Percentiles rank a stretch among this genome's conserved stretches.
These are phyloP conservation scores for Phragmatobia fuliginosa DNA, from an alignment of 2,888 invertebrate genomes.

Conservation along the genomic window DNA sequence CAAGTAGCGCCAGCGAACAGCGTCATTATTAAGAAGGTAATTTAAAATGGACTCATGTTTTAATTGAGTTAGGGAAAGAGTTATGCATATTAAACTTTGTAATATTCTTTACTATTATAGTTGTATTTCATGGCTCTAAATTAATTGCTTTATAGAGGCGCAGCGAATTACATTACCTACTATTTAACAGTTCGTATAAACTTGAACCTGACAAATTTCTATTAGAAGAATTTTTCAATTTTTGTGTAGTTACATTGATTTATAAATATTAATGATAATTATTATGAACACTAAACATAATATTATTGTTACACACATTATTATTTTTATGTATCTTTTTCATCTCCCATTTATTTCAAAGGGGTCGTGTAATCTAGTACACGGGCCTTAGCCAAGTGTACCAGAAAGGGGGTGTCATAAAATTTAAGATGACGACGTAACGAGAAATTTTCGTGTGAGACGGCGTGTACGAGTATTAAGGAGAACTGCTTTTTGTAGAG, in stretches of 20 bases:
- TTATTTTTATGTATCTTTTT: too few species aligned
- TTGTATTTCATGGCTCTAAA: conserved; percentile 40
- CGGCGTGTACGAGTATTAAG: too few species aligned
- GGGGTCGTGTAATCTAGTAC: too few species aligned
- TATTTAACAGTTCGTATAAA: conserved; percentile 31
- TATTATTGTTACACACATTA: too few species aligned
- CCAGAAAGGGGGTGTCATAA: too few species aligned
- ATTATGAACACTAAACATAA: too few species aligned
- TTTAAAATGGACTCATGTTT: conserved; percentile 78
- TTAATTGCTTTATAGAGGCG: conserved; percentile 42
- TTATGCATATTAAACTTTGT: conserved; percentile 67
- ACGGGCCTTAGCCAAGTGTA: too few species aligned
- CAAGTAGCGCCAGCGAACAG: conserved; percentile 70
- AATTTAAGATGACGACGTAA: too few species aligned
- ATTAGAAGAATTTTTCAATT: neutral
- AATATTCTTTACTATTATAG: conserved; percentile 49
- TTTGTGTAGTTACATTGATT: neutral
- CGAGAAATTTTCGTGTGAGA: too few species aligned
- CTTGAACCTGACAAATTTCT: neutral
- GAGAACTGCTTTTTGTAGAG: too few species aligned
- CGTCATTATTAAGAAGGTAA: conserved; percentile 76
- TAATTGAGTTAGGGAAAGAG: conserved; percentile 81
- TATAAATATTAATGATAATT: neutral
- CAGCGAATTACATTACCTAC: conserved; percentile 32
- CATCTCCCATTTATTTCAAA: too few species aligned